A percentile compares a stretch with the other conserved stretches of the same genome.
phyloP scores from a whole-genome alignment of 2,888 invertebrate genomes.

The Magallana nippona region DNA sequence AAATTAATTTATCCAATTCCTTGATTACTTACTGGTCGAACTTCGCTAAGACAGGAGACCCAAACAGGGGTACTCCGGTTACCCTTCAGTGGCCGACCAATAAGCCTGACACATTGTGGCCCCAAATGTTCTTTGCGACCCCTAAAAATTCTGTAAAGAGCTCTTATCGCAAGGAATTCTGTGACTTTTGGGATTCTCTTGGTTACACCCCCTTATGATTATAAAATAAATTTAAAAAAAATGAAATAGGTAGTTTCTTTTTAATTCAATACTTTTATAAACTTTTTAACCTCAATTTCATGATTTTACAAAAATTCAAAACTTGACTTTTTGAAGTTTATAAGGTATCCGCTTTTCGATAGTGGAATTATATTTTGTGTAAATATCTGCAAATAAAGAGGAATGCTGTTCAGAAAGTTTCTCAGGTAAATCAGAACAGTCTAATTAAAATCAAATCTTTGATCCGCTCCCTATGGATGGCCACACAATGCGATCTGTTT shows the following conservation, averaged over 20 bases:
- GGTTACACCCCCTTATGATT: slow-evolving; percentile 61
- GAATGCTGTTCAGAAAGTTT: too few species aligned
- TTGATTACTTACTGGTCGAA: slow-evolving; percentile 73
- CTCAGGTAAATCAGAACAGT: too few species aligned
- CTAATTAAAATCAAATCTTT: too few species aligned
- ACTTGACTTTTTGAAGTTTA: too few species aligned
- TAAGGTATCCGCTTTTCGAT: too few species aligned
- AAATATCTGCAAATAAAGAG: too few species aligned
- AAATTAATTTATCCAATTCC: slow-evolving; percentile 58
- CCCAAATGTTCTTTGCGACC: slow-evolving; percentile 60
- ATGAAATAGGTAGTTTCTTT: not conserved
- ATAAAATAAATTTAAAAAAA: not conserved
- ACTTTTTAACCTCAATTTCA: too few species aligned
- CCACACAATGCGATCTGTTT: too few species aligned
- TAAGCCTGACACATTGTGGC: slow-evolving; percentile 48
- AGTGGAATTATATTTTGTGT: too few species aligned
- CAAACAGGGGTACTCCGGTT: slow-evolving; percentile 54
- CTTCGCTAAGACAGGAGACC: slow-evolving; percentile 73
- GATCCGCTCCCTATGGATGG: too few species aligned
- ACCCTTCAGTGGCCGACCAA: slow-evolving; percentile 62
- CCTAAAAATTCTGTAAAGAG: slow-evolving; percentile 55
- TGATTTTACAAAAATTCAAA: too few species aligned
- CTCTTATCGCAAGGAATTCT: slow-evolving; percentile 58
- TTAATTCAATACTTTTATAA: too few species aligned
- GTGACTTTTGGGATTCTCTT: slow-evolving; percentile 72